A percentile compares a stretch with the other conserved stretches of the same genome.
Evolutionary conservation across 2,113 vertebrate species (phyloP).

Genomic region (Heterotis niloticus): DNA sequence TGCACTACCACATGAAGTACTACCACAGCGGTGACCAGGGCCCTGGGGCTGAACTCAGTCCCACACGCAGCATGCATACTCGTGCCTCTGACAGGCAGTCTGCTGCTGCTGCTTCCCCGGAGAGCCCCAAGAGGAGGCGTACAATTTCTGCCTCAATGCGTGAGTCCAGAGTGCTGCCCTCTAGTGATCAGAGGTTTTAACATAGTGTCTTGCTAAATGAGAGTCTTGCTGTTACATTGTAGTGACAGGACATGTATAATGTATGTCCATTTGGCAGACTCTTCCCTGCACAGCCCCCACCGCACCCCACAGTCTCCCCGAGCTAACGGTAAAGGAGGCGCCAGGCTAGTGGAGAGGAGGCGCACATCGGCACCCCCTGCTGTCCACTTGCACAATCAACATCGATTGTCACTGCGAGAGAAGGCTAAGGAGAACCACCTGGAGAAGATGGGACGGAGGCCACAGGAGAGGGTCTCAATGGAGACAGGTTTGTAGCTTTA

Average conservation of each 20-base stretch:
- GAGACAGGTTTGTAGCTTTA: conserved; percentile 61
- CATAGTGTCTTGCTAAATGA: not conserved
- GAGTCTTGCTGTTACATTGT: not conserved
- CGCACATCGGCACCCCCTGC: conserved; percentile 66
- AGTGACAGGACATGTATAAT: not conserved
- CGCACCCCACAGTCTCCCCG: conserved; percentile 49
- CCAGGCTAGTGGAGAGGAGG: conserved; percentile 49
- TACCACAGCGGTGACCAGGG: conserved; percentile 87
- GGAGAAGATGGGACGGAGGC: conserved; percentile 59
- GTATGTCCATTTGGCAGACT: conserved; percentile 47
- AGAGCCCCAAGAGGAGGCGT: conserved; percentile 76
- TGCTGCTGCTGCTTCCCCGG: conserved; percentile 49
- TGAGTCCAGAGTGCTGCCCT: conserved; percentile 60
- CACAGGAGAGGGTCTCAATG: conserved; percentile 51
- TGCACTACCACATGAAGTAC: conserved; percentile 98
- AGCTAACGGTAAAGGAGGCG: conserved; percentile 54
- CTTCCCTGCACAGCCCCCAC: conserved; percentile 55
- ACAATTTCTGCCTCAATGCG: conserved; percentile 76
- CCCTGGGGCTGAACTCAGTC: conserved; percentile 68
- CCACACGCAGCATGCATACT: conserved; percentile 76
- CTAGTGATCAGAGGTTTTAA: not conserved
- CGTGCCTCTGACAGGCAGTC: conserved; percentile 74
- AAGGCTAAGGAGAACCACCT: conserved; percentile 72
- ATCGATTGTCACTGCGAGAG: conserved; percentile 63
- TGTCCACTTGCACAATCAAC: conserved; percentile 60